Base-by-base conservation (phyloP, 2,888 invertebrate species). In the Mactromeris polynyma region DNA sequence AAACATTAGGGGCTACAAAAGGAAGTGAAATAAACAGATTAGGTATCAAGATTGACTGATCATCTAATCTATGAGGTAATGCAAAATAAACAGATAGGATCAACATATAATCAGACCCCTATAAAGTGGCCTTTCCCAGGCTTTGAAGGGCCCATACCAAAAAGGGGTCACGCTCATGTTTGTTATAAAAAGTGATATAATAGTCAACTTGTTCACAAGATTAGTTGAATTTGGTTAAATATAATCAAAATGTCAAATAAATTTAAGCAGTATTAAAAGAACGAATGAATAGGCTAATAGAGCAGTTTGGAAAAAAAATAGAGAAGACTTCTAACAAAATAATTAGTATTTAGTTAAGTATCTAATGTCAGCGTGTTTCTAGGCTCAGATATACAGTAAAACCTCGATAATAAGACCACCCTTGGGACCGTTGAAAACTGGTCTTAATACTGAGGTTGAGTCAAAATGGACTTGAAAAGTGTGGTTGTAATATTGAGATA, bases 11-110 rank as follows among this genome's bases (percentile, higher is more conserved):
- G 58, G 26, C 3, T 26, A 64, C 58, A 64, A 64, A 64, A 64
- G 58, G n/a, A 64, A 26, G 58, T 64, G 58, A 64, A 21, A 26
- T 64, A 64, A 64, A 64, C n/a, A 64, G 58, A 64, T 64, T 64
- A 64, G 58, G 58, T 4, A 64, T n/a, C 2, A 64, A 64, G 9
- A n/a, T n/a, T 26, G 26, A 19, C 21, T 26, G 7, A 64, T 64
- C 58, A 9, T 7, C 2, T 26, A 64, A 64, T 64, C 26, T 9
- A 64, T 26, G 58, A 64, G 3, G 26, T 64, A 64, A 64, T 64
- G 26, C 9, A 64, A 26, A 26, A 17, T 46, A 64, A 64, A 64
- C 4, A 64, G 58, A 64, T 26, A 26, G 21, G 58, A 64, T n/a
- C 26, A 64, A 64, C 26, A 7, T 21, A 26, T 26, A 26, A 19